phyloP scores from a whole-genome alignment of 2,113 vertebrate genomes.

The Ciconia boyciana region DNA sequence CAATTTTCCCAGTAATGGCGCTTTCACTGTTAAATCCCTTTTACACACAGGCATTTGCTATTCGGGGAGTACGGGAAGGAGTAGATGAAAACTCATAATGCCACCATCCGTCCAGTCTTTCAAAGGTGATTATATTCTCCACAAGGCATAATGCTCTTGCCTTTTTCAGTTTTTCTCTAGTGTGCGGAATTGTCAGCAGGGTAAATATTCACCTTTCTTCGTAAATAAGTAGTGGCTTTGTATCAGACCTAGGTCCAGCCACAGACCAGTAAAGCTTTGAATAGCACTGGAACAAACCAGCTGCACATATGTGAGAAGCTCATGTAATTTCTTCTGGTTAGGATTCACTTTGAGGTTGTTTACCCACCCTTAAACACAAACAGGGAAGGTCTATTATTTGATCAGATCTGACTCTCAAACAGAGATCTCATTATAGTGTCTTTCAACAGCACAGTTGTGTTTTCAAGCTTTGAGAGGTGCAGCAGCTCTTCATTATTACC shows the following conservation, averaged over 20 bases:
- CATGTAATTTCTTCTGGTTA: slow-evolving; percentile 16
- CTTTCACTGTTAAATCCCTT: neutral
- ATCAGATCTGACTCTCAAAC: slow-evolving; percentile 32
- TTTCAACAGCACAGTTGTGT: slow-evolving; percentile 12
- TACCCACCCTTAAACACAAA: slow-evolving; percentile 36
- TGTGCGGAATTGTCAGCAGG: neutral
- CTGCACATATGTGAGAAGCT: neutral
- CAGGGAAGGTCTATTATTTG: slow-evolving; percentile 47
- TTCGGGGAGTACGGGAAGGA: neutral
- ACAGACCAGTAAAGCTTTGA: neutral
- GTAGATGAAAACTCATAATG: neutral
- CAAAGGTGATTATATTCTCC: neutral
- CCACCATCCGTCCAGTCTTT: neutral
- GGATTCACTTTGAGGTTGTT: slow-evolving; percentile 44
- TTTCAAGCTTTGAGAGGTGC: neutral
- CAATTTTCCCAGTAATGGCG: neutral
- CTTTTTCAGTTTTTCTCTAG: neutral
- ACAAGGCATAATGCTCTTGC: neutral
- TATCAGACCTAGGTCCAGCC: neutral
- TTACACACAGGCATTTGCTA: neutral
- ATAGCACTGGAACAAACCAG: neutral
- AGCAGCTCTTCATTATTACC: slow-evolving; percentile 20
- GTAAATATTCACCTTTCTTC: slow-evolving; percentile 20
- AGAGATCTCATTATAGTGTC: slow-evolving; percentile 8
- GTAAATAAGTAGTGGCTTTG: neutral